These are phyloP conservation scores for Herpetotheres cachinnans DNA, from an alignment of 2,113 vertebrate species.

Conservation along the genomic window DNA sequence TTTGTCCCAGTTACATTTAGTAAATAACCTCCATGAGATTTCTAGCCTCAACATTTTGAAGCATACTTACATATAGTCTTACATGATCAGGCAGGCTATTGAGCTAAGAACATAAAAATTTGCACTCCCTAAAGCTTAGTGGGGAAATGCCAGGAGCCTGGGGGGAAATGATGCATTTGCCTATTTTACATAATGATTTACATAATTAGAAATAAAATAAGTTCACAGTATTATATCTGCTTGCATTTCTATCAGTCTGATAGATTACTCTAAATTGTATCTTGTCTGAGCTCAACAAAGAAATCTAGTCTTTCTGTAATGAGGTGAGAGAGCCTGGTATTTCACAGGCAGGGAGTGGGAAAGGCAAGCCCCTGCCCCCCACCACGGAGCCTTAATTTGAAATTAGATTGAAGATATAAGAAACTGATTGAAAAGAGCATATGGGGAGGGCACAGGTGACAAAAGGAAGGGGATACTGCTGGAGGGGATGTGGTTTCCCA, in stretches of 20 bases:
- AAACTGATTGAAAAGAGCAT: constrained; percentile 32
- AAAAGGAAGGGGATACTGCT: constrained; percentile 17
- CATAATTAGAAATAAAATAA: constrained; percentile 52
- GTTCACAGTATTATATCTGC: neutral
- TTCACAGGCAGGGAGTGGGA: neutral
- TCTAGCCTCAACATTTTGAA: neutral
- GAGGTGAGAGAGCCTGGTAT: neutral
- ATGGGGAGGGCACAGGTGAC: constrained; percentile 18
- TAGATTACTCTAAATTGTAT: constrained; percentile 2
- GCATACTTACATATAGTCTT: neutral
- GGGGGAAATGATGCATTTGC: neutral
- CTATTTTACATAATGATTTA: constrained; percentile 22
- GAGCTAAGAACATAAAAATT: constrained; percentile 34
- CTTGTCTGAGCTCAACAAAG: neutral
- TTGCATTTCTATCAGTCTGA: constrained; percentile 38
- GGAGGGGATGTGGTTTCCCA: neutral
- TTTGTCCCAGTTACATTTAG: neutral
- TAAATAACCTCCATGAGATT: neutral
- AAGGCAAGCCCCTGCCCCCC: neutral
- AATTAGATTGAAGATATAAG: constrained; percentile 3
- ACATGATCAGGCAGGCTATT: constrained; percentile 39
- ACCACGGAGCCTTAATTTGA: neutral
- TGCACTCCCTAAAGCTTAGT: constrained; percentile 27
- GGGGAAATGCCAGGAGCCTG: constrained; percentile 26
- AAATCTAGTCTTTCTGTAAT: neutral